These are phyloP conservation scores for Cataglyphis albicans DNA, from an alignment of 2,888 invertebrate species.

Conservation along the genomic window DNA sequence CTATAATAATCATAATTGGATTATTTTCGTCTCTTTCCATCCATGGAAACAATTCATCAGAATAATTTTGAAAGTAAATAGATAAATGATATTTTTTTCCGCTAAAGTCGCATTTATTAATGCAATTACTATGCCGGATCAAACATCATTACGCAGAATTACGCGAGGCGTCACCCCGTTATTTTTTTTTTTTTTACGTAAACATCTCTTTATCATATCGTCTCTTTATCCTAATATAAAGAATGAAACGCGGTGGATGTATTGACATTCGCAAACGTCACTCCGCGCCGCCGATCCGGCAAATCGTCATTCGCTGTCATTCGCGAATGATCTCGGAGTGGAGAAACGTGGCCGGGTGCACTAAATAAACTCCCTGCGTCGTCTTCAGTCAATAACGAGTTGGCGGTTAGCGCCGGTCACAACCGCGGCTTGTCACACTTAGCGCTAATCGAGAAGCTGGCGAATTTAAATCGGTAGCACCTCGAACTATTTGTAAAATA, in stretches of 20 bases:
- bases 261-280: slow-evolving; percentile 12
- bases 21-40: neutral
- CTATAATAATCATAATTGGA: neutral
- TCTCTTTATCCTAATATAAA: neutral
- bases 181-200: slow-evolving; percentile 8
- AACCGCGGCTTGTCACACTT: slow-evolving; percentile 3
- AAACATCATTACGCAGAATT: neutral
- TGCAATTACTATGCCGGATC: neutral
- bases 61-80: neutral
- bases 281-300: slow-evolving; percentile 18
- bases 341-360: slow-evolving; percentile 43
- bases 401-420: slow-evolving; percentile 61
- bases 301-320: slow-evolving; percentile 23
- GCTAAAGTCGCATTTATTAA: neutral
- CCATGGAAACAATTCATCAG: no score
- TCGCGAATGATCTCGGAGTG: slow-evolving; percentile 56
- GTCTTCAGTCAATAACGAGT: slow-evolving; percentile 77
- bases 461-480: neutral
- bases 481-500: neutral
- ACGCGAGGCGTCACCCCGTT: neutral
- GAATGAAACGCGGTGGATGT: neutral
- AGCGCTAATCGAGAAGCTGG: neutral
- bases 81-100: neutral
- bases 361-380: slow-evolving; percentile 70
- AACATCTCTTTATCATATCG: slow-evolving; percentile 12